phyloP scores from a whole-genome alignment of 1,140 invertebrate genomes.

The Pinna nobilis region DNA sequence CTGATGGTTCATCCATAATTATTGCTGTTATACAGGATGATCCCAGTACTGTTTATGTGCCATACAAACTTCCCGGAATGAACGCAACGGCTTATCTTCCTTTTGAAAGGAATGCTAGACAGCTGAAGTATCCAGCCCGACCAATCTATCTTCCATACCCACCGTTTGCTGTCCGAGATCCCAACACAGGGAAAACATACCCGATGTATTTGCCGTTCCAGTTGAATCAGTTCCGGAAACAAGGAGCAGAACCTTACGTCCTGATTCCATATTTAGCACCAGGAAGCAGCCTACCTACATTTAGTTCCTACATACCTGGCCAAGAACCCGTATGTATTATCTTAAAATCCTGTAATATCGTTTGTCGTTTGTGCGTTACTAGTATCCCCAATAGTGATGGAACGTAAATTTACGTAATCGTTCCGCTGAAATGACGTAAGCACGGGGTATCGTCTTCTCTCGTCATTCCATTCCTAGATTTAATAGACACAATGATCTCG shows the following conservation, averaged over 20 bases:
- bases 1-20: not conserved
- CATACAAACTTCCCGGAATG: not conserved
- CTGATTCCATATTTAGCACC: constrained; percentile 9
- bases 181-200: not conserved
- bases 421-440: too few species aligned
- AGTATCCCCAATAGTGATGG: too few species aligned
- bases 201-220: constrained; percentile 7
- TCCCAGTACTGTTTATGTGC: not conserved
- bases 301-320: too few species aligned
- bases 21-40: constrained; percentile 1
- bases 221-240: not conserved
- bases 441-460: too few species aligned
- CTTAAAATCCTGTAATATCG: too few species aligned
- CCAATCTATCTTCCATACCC: constrained; percentile 15
- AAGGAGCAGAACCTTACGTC: constrained; percentile 5
- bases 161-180: constrained; percentile 7
- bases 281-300: not conserved
- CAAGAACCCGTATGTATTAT: too few species aligned
- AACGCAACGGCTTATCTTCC: not conserved
- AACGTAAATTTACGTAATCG: too few species aligned
- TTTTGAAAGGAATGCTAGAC: not conserved
- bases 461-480: too few species aligned
- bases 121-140: not conserved
- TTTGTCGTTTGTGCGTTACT: too few species aligned
- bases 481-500: too few species aligned